Conservation (phyloP, 2,113 vertebrate species). For the Carlito syrichta region DNA sequence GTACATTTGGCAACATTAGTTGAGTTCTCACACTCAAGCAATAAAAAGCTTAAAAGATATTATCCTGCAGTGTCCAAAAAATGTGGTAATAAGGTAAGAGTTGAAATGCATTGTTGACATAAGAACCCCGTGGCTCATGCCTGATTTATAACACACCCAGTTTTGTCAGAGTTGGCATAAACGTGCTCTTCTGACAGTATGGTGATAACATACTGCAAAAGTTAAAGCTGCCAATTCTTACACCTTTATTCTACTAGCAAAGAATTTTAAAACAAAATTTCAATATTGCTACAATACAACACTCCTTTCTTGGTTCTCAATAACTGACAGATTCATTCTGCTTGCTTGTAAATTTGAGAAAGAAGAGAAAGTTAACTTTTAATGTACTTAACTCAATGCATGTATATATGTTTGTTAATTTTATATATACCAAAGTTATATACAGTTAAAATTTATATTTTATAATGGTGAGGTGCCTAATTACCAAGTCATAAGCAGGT, state of each 20-base stretch:
- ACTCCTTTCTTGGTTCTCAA: constrained; percentile 49
- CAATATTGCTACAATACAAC: constrained; percentile 50
- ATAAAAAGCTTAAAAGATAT: constrained; percentile 71
- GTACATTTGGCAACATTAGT: constrained; percentile 53
- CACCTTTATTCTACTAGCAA: constrained; percentile 77
- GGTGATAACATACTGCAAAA: constrained; percentile 76
- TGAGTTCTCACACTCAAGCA: constrained; percentile 71
- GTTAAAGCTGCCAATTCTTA: constrained; percentile 79
- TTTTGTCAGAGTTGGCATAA: constrained; percentile 78
- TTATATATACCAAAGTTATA: not conserved
- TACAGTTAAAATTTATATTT: not conserved
- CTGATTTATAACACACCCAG: constrained; percentile 77
- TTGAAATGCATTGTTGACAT: constrained; percentile 78
- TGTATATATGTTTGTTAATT: not conserved
- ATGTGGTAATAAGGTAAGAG: constrained; percentile 82
- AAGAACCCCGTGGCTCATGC: constrained; percentile 70
- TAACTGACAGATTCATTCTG: not conserved
- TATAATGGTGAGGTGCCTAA: not conserved
- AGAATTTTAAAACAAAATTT: constrained; percentile 77
- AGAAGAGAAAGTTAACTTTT: not conserved
- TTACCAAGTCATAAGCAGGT: not conserved
- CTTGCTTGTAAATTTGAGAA: not conserved
- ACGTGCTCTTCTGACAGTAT: constrained; percentile 67
- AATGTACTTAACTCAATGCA: not conserved
- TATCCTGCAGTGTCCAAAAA: constrained; percentile 72